These are phyloP conservation scores for Molossus molossus DNA, from an alignment of 2,797 vertebrate species.

Conservation along the genomic window DNA sequence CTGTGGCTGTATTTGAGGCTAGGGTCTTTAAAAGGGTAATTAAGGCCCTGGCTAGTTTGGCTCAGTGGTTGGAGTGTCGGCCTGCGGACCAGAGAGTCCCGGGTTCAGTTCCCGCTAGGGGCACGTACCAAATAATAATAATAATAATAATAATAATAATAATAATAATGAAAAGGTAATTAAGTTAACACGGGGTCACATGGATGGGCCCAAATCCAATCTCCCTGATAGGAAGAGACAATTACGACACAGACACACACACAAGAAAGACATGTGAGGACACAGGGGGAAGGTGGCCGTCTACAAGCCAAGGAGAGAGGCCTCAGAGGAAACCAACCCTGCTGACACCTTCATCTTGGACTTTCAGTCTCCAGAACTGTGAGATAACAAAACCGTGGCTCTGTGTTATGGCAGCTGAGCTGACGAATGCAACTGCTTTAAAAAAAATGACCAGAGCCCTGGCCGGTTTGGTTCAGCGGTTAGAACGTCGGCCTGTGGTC, in stretches of 20 bases:
- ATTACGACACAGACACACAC: not conserved
- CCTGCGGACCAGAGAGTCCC: too few species aligned
- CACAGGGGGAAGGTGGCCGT: accelerated
- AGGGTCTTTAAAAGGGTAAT: not conserved
- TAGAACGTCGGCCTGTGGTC: too few species aligned
- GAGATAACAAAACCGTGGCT: not conserved
- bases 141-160: too few species aligned
- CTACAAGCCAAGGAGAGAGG: not conserved
- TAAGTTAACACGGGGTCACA: not conserved
- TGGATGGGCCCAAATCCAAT: not conserved
- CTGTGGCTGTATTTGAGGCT: not conserved
- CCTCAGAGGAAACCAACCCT: not conserved
- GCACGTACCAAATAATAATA: too few species aligned
- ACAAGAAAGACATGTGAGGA: not conserved
- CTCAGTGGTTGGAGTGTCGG: too few species aligned
- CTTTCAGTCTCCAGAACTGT: not conserved
- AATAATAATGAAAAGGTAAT: not conserved
- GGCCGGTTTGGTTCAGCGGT: too few species aligned
- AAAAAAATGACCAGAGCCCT: not conserved
- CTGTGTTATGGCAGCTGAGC: not conserved
- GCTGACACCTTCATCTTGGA: not conserved
- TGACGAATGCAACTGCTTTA: not conserved
- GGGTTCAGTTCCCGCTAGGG: too few species aligned
- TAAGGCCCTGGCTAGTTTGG: not conserved
- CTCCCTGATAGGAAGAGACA: not conserved